phyloP scores from a whole-genome alignment of 2,888 invertebrate species.

The Horisme vitalbata region DNA sequence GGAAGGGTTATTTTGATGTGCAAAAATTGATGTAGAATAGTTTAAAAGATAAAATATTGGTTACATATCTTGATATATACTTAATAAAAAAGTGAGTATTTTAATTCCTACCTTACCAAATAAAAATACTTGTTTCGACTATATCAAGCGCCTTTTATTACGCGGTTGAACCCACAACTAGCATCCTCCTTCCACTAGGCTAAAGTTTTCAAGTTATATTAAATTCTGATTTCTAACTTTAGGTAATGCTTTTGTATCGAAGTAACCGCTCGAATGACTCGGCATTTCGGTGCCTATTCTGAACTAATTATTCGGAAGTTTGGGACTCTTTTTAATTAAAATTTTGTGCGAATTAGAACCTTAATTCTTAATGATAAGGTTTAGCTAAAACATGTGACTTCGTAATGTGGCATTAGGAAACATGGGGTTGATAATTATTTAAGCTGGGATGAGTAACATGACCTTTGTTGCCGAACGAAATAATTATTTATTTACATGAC shows the following conservation, averaged over 20 bases:
- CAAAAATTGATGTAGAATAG: no score
- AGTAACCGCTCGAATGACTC: neutral
- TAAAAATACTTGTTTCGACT: no score
- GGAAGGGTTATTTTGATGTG: no score
- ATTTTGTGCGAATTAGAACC: neutral
- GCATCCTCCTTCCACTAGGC: no score
- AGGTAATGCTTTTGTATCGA: neutral
- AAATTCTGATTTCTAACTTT: no score
- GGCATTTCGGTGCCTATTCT: neutral
- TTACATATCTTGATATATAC: no score
- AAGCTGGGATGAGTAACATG: slow-evolving; percentile 8
- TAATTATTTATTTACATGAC: slow-evolving; percentile 5
- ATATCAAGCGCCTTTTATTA: no score
- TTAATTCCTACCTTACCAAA: no score
- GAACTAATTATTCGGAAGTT: slow-evolving; percentile 8
- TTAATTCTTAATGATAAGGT: neutral
- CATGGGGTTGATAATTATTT: slow-evolving; percentile 8
- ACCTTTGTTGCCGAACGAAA: slow-evolving; percentile 1
- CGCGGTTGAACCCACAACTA: no score
- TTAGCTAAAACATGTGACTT: neutral
- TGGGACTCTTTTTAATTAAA: neutral
- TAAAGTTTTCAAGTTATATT: no score
- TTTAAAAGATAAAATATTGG: no score
- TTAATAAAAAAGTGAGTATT: no score
- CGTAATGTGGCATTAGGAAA: neutral